Percentiles rank a stretch among this genome's conserved stretches.
phyloP scores from a whole-genome alignment of 2,113 vertebrate species.

The Peromyscus leucopus region DNA sequence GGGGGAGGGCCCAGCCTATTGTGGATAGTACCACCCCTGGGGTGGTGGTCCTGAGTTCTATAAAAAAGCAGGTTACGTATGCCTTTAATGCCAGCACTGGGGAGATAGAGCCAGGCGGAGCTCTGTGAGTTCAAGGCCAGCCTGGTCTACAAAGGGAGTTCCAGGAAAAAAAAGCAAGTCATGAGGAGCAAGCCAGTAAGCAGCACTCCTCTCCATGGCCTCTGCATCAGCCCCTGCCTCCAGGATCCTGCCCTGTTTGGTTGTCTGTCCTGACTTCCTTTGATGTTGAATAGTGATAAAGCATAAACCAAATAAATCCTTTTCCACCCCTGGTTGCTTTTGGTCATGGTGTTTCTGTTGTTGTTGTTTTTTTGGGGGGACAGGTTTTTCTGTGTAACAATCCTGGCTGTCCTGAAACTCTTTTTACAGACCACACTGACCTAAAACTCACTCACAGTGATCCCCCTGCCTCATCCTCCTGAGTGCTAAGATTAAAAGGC shows the following conservation, averaged over 20 bases:
- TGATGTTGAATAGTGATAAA: not conserved
- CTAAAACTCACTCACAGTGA: not conserved
- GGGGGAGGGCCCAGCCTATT: not conserved
- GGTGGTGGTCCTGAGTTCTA: not conserved
- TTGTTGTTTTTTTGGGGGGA: not conserved
- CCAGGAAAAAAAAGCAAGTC: not conserved
- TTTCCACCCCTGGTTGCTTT: not conserved
- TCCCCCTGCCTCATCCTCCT: not conserved
- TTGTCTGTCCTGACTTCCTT: not conserved
- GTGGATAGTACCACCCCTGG: not conserved
- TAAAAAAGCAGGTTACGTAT: not conserved
- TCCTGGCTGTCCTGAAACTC: not conserved
- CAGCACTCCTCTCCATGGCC: not conserved
- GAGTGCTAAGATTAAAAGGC: not conserved
- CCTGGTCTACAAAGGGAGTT: no score
- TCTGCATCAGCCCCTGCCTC: not conserved
- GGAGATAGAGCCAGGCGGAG: no score
- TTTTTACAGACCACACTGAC: not conserved
- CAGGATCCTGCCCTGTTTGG: not conserved
- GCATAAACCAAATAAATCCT: not conserved
- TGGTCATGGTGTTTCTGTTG: not conserved
- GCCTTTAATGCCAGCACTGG: no score
- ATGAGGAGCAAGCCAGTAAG: not conserved
- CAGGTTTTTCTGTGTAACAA: not conserved
- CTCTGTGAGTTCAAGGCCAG: no score